Conservation (phyloP, 2,888 invertebrate species). For the Molanna angustata region DNA sequence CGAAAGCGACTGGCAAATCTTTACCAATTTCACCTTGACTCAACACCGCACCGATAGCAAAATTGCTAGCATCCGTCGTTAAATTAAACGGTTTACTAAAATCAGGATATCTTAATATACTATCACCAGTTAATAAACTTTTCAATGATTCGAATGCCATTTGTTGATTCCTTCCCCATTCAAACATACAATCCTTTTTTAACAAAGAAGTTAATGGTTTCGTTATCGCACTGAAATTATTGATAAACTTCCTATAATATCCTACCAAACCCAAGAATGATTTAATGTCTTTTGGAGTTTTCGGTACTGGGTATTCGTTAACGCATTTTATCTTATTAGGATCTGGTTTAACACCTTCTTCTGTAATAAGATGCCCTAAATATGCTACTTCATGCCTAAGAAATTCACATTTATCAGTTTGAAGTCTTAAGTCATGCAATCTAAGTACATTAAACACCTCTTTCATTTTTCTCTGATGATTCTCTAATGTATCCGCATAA, state of each 20-base stretch:
- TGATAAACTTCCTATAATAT: slow-evolving; percentile 36
- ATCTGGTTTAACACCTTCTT: slow-evolving; percentile 32
- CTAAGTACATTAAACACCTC: slow-evolving; percentile 24
- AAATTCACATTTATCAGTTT: slow-evolving; percentile 35
- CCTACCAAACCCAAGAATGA: slow-evolving; percentile 36
- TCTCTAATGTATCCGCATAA: slow-evolving; percentile 33
- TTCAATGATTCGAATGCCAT: slow-evolving; percentile 1
- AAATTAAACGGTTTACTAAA: slow-evolving; percentile 10
- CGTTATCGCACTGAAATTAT: slow-evolving; percentile 30
- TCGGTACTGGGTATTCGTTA: slow-evolving; percentile 31
- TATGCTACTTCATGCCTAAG: slow-evolving; percentile 35
- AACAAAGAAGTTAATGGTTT: slow-evolving; percentile 33
- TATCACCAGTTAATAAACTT: slow-evolving; percentile 5
- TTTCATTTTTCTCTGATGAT: slow-evolving; percentile 27
- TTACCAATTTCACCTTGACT: slow-evolving; percentile 9
- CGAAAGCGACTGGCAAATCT: slow-evolving; percentile 11
- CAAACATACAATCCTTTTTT: slow-evolving; percentile 29
- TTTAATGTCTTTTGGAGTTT: slow-evolving; percentile 30
- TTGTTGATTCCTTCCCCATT: slow-evolving; percentile 10
- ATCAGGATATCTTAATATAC: slow-evolving; percentile 12
- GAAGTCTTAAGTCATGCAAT: slow-evolving; percentile 31
- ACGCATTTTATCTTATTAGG: slow-evolving; percentile 31
- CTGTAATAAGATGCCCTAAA: slow-evolving; percentile 37
- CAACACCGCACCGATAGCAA: slow-evolving; percentile 9
- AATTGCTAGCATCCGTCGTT: slow-evolving; percentile 11